These are phyloP conservation scores for Limnodromus scolopaceus DNA, from an alignment of 2,797 vertebrate genomes.

Conservation along the genomic window DNA sequence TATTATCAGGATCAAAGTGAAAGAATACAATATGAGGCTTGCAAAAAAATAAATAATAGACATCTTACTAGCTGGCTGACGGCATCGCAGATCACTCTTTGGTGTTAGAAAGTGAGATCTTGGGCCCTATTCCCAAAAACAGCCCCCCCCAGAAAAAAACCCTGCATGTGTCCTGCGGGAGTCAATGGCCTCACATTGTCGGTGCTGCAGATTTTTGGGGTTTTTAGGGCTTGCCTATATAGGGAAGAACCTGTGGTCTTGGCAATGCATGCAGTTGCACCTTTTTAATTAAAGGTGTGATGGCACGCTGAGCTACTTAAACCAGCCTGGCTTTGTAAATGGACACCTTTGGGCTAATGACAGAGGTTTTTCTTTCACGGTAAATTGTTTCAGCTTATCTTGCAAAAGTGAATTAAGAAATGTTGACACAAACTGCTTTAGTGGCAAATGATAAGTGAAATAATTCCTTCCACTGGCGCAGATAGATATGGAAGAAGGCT, in stretches of 20 bases:
- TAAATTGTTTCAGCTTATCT: not conserved
- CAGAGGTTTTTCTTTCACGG: not conserved
- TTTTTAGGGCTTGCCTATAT: not conserved
- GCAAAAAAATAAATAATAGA: not conserved
- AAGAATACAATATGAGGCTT: too few species aligned
- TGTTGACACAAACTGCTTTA: not conserved
- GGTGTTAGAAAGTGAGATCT: not conserved
- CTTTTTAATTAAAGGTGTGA: not conserved
- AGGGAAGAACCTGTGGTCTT: not conserved
- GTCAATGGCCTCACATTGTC: too few species aligned
- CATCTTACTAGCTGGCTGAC: not conserved
- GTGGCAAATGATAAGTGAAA: not conserved
- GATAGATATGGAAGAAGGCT: not conserved
- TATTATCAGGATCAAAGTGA: not conserved
- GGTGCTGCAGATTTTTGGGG: fast-evolving
- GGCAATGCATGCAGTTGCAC: not conserved
- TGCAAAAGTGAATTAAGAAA: not conserved
- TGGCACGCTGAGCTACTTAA: not conserved
- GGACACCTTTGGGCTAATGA: not conserved
- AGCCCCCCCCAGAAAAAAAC: not conserved
- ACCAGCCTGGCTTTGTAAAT: not conserved
- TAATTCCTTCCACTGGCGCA: not conserved
- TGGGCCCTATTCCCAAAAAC: not conserved
- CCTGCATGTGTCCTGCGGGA: fast-evolving
- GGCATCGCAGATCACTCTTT: not conserved